phyloP scores from a whole-genome alignment of 2,888 invertebrate genomes.

The Hypselothyrea guttata region DNA sequence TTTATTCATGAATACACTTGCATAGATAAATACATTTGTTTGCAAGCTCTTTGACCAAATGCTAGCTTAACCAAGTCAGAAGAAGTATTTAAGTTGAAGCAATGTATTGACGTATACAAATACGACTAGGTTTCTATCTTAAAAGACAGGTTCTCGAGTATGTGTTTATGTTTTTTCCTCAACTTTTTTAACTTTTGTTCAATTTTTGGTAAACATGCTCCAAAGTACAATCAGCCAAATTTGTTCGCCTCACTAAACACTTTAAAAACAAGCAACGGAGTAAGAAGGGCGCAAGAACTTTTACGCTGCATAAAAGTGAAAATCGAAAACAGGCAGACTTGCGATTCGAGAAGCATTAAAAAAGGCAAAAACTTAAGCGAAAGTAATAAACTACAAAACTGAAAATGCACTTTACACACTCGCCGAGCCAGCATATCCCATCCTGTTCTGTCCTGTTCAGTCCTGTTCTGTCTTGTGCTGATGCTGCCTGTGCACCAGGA shows the following conservation, averaged over 20 bases:
- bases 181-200: too few relatives aligned
- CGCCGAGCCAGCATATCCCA: constrained; percentile 22
- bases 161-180: too few relatives aligned
- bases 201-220: constrained; percentile 47
- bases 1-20: constrained; percentile 42
- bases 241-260: constrained; percentile 40
- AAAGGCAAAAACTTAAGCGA: constrained; percentile 47
- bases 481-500: constrained; percentile 14
- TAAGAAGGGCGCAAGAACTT: constrained; percentile 12
- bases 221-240: constrained; percentile 47
- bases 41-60: constrained; percentile 42
- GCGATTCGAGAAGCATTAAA: constrained; percentile 31
- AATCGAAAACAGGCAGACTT: constrained; percentile 40
- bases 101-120: constrained; percentile 17
- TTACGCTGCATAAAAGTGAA: constrained; percentile 32
- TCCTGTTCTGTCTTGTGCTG: background rate
- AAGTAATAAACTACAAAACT: constrained; percentile 67
- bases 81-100: constrained; percentile 21
- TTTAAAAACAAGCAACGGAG: constrained; percentile 32
- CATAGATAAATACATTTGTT: constrained; percentile 11
- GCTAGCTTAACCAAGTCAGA: constrained; percentile 22
- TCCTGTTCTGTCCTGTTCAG: background rate
- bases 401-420: constrained; percentile 53
- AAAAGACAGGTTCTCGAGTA: too few relatives aligned
- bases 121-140: too few relatives aligned